Evolutionary conservation across 30 jellyfish, hydroid and myxozoan genomes (phyloP).

Genomic region (Aurelia coerulea): DNA sequence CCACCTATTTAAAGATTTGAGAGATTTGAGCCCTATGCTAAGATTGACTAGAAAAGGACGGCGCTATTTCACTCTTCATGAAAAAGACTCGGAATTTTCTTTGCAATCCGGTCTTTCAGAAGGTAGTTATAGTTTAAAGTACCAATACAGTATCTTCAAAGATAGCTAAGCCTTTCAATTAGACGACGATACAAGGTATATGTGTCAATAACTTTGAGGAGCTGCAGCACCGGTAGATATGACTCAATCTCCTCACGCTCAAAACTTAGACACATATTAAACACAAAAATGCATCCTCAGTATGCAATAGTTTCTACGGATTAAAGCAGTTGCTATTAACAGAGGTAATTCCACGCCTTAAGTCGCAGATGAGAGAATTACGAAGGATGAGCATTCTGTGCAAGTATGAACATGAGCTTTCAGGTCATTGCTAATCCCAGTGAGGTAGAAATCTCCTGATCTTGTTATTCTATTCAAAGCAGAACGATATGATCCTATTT

Average conservation of each 20-base stretch:
- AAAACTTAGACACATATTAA: background rate
- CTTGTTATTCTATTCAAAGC: constrained; percentile 50
- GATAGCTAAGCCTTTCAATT: too few relatives aligned
- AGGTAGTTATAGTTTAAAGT: too few relatives aligned
- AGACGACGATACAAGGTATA: too few relatives aligned
- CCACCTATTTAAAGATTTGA: too few relatives aligned
- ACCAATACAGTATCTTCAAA: too few relatives aligned
- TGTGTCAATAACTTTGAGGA: too few relatives aligned
- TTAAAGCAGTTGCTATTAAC: constrained; percentile 14
- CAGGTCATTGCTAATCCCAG: constrained; percentile 63
- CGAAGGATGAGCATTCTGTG: constrained; percentile 4
- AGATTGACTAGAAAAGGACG: too few relatives aligned
- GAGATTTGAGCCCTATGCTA: too few relatives aligned
- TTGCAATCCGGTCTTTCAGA: too few relatives aligned
- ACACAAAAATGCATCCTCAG: background rate
- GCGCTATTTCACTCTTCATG: too few relatives aligned
- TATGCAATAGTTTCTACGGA: constrained; percentile 12
- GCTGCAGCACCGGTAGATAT: too few relatives aligned
- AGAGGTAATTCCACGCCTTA: constrained; percentile 39
- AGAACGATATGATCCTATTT: constrained; percentile 38
- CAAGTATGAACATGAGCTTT: background rate
- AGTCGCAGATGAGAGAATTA: constrained; percentile 31
- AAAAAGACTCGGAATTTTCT: too few relatives aligned
- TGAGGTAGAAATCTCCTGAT: constrained; percentile 35
- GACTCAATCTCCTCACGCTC: background rate